Base-by-base conservation (phyloP, 2,113 vertebrate species). In the Malaclemys terrapin region DNA sequence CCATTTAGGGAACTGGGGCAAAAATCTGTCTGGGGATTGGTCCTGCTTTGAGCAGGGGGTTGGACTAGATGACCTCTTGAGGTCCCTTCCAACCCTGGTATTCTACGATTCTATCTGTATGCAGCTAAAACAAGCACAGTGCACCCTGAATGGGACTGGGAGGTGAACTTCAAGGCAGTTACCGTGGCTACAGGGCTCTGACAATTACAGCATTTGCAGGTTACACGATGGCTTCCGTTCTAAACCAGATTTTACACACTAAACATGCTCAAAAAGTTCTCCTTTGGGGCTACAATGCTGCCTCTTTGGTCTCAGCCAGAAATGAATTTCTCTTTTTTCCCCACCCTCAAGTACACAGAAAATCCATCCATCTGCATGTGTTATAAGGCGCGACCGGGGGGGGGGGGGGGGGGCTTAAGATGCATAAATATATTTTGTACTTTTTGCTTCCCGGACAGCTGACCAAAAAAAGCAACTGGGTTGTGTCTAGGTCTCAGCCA, bases 321-420 rank as follows among this genome's bases (percentile, higher is more conserved):
- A 49, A 3, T 0, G 35, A 2, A 29, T 65, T 7, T 8, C 4
- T 22, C 13, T 80, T n/a, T n/a, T 69, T 35, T 1, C 72, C 72
- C 38, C 19, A n/a, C 20, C 20, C 38, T 38, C 20, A 38, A 16
- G 22, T 24, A 25, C 38, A 45, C 45, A 76, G 38, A 76, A 76
- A 42, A 76, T 6, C n/a, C 35, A 45, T 76, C 19, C 11, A 24
- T 25, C 22, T 76, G 22, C 24, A 45, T 5, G 29, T 25, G 20
- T 8, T 12, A 27, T 53, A 65, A n/a, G 35, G 50, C 62, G 8
- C 4, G 11, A 6, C n/a, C n/a, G n/a, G 17, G 6, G 45, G 45
- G 45, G 19, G 45, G 45, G 45, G 45, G 45, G 45, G 45, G 45
- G 45, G 45, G 38, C n/a, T n/a, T n/a, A n/a, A n/a, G n/a, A 20